Conservation (phyloP, 2,888 invertebrate species). For the Galerucella pusilla region DNA sequence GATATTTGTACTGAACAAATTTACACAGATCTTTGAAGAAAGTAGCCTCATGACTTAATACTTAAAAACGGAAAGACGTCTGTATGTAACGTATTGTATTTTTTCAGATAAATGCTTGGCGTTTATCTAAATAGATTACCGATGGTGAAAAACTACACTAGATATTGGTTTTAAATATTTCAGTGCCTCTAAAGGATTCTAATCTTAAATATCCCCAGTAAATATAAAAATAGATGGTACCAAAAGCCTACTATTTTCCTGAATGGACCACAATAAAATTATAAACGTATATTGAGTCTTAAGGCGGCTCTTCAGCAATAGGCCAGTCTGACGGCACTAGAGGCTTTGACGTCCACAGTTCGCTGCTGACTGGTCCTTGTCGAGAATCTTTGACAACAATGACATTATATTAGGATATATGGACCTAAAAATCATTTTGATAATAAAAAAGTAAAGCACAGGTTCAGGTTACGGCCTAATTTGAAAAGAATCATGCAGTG, state of each 20-base stretch:
- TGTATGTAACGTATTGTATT: neutral
- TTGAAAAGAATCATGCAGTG: too few relatives aligned
- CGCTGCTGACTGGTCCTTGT: too few relatives aligned
- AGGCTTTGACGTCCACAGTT: too few relatives aligned
- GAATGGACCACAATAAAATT: too few relatives aligned
- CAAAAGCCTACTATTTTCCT: neutral
- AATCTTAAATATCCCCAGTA: neutral
- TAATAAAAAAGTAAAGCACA: too few relatives aligned
- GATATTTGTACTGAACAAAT: constrained; percentile 22
- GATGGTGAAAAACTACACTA: neutral
- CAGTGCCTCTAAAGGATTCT: neutral
- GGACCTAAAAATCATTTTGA: too few relatives aligned
- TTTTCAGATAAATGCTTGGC: constrained; percentile 1
- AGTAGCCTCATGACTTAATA: constrained; percentile 1
- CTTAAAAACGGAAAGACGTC: neutral
- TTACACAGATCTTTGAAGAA: constrained; percentile 11
- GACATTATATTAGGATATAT: too few relatives aligned
- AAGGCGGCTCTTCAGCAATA: too few relatives aligned
- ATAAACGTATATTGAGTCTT: too few relatives aligned
- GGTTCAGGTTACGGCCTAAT: too few relatives aligned
- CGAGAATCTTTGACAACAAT: too few relatives aligned
- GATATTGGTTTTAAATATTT: neutral
- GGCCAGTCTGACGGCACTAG: too few relatives aligned
- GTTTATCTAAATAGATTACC: neutral
- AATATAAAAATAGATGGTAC: neutral